These are phyloP conservation scores for Ophonus ardosiacus DNA, from an alignment of 2,888 invertebrate genomes.

Conservation along the genomic window DNA sequence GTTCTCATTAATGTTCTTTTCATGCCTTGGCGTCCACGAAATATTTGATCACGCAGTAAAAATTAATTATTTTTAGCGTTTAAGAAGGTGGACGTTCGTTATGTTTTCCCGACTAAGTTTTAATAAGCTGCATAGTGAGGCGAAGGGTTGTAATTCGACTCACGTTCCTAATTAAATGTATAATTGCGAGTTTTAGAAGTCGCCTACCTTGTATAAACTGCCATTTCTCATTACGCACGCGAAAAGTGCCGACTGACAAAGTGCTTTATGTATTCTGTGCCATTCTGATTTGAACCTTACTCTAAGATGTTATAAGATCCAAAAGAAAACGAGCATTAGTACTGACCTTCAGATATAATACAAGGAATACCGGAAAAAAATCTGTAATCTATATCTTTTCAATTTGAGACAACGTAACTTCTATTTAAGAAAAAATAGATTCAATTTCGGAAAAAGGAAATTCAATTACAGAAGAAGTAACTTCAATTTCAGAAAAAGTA, in stretches of 20 bases:
- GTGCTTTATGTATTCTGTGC: background rate
- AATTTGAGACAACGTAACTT: too few species aligned
- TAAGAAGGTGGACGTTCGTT: slow-evolving; percentile 23
- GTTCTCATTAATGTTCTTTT: slow-evolving; percentile 21
- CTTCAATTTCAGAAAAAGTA: too few species aligned
- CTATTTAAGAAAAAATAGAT: too few species aligned
- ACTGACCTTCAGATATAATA: too few species aligned
- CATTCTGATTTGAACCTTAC: background rate
- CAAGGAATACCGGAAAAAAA: too few species aligned
- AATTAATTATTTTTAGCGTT: slow-evolving; percentile 34
- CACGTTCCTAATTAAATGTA: slow-evolving; percentile 61
- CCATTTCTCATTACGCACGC: slow-evolving; percentile 11
- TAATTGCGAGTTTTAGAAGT: slow-evolving; percentile 59
- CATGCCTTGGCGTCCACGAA: background rate
- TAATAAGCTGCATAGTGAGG: slow-evolving; percentile 33
- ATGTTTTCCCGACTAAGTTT: slow-evolving; percentile 26
- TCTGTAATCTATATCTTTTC: too few species aligned
- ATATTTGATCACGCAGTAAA: slow-evolving; percentile 17
- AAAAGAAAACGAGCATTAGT: too few species aligned
- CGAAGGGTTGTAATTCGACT: slow-evolving; percentile 41
- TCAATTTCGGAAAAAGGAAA: too few species aligned
- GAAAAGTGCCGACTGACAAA: background rate
- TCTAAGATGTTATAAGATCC: too few species aligned
- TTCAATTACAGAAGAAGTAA: too few species aligned
- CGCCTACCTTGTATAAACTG: slow-evolving; percentile 6